A percentile compares a stretch with the other conserved stretches of the same genome.
Evolutionary conservation across 2,797 vertebrate species (phyloP).

Genomic region (Sardinella longiceps): DNA sequence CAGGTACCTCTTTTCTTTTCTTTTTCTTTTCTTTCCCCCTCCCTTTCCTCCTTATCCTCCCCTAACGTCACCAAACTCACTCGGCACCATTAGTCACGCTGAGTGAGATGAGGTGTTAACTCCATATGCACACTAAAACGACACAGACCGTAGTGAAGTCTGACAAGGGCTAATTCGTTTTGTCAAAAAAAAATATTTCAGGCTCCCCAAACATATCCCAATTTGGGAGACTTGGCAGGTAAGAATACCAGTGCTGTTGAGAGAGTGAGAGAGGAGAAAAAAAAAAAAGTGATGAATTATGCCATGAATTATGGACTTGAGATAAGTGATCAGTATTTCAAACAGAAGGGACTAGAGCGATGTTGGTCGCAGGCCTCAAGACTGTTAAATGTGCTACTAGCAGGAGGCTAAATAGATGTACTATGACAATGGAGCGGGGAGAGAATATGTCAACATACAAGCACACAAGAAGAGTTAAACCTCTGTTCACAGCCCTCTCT

Average conservation of each 20-base stretch:
- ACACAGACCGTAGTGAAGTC: background rate
- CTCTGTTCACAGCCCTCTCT: background rate
- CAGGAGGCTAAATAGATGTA: background rate
- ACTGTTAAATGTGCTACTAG: background rate
- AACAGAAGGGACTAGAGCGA: slow-evolving; percentile 16
- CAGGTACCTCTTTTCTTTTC: background rate
- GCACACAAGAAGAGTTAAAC: background rate
- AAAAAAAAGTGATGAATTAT: background rate
- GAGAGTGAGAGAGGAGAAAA: no score
- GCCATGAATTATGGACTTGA: background rate
- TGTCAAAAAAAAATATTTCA: background rate
- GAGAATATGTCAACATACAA: background rate
- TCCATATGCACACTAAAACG: background rate
- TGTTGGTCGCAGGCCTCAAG: background rate
- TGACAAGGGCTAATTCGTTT: background rate
- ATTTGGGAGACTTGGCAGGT: background rate
- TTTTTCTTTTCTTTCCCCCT: background rate
- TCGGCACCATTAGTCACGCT: background rate
- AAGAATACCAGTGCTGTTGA: background rate
- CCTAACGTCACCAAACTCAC: background rate
- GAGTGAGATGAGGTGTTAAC: background rate
- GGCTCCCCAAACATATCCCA: background rate
- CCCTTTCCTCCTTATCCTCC: background rate
- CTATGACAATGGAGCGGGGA: background rate
- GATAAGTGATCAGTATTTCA: slow-evolving; percentile 18